phyloP scores from a whole-genome alignment of 2,113 vertebrate species.

The Campylorhamphus procurvoides region DNA sequence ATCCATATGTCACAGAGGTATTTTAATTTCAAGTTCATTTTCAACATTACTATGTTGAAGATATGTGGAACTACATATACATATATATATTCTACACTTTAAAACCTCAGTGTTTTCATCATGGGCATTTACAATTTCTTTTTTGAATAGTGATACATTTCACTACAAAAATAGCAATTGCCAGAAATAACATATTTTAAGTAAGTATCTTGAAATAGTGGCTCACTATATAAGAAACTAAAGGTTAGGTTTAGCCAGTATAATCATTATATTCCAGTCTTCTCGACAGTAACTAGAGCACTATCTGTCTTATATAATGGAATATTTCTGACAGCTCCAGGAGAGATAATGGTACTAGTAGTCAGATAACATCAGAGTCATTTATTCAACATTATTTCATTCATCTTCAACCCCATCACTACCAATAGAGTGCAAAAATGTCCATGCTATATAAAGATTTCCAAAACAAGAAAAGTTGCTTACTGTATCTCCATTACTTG shows the following conservation, averaged over 20 bases:
- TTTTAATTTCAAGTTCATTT: not conserved
- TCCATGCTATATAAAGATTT: slow-evolving; percentile 67
- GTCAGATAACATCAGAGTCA: slow-evolving; percentile 71
- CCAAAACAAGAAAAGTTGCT: slow-evolving; percentile 63
- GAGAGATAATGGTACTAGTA: slow-evolving; percentile 65
- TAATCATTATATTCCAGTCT: not conserved
- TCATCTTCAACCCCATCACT: slow-evolving; percentile 68
- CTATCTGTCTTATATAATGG: slow-evolving; percentile 52
- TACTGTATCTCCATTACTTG: slow-evolving; percentile 45
- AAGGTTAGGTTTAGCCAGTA: slow-evolving; percentile 24
- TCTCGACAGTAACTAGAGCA: not conserved
- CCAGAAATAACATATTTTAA: slow-evolving; percentile 33
- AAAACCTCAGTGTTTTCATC: not conserved
- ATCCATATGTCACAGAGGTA: not conserved
- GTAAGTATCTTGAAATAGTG: slow-evolving; percentile 16
- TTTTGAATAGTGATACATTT: not conserved
- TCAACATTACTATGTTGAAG: not conserved
- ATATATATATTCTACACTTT: not conserved
- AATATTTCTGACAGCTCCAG: slow-evolving; percentile 56
- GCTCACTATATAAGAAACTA: not conserved
- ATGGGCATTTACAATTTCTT: not conserved
- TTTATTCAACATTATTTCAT: slow-evolving; percentile 74
- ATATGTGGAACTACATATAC: not conserved
- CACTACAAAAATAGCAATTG: not conserved
- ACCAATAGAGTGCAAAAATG: slow-evolving; percentile 65